Evolutionary conservation across 2,888 invertebrate species (phyloP).

Genomic region (Nineta flava): DNA sequence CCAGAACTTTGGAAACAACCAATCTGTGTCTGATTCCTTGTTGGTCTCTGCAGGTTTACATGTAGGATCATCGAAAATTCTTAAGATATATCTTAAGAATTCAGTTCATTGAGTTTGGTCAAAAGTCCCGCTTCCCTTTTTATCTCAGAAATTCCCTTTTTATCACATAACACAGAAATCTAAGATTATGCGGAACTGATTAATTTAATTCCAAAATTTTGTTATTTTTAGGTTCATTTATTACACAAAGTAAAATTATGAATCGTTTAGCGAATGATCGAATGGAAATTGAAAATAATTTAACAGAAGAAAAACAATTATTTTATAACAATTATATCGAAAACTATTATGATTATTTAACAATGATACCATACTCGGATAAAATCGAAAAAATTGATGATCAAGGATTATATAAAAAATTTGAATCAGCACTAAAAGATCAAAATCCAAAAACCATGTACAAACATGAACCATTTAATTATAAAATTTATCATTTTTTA

Average conservation of each 20-base stretch:
- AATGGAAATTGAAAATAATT: constrained; percentile 43
- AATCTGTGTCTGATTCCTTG: too few relatives aligned
- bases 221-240: constrained; percentile 50
- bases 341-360: constrained; percentile 41
- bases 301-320: constrained; percentile 42
- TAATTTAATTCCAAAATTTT: too few relatives aligned
- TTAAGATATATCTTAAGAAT: too few relatives aligned
- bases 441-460: constrained; percentile 42
- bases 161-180: too few relatives aligned
- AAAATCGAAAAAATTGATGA: constrained; percentile 37
- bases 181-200: too few relatives aligned
- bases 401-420: constrained; percentile 36
- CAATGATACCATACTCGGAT: constrained; percentile 27
- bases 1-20: too few relatives aligned
- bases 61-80: too few relatives aligned
- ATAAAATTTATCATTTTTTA: constrained; percentile 45
- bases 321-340: constrained; percentile 53
- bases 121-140: too few relatives aligned
- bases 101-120: too few relatives aligned
- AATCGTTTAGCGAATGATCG: constrained; percentile 42
- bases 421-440: constrained; percentile 44
- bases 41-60: too few relatives aligned
- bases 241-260: constrained; percentile 50
- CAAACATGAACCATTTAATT: constrained; percentile 52
- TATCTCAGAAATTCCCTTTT: too few relatives aligned